A percentile compares a stretch with the other conserved stretches of the same genome.
These are phyloP conservation scores for Aphidius colemani DNA, from an alignment of 2,888 invertebrate genomes.

Conservation along the genomic window DNA sequence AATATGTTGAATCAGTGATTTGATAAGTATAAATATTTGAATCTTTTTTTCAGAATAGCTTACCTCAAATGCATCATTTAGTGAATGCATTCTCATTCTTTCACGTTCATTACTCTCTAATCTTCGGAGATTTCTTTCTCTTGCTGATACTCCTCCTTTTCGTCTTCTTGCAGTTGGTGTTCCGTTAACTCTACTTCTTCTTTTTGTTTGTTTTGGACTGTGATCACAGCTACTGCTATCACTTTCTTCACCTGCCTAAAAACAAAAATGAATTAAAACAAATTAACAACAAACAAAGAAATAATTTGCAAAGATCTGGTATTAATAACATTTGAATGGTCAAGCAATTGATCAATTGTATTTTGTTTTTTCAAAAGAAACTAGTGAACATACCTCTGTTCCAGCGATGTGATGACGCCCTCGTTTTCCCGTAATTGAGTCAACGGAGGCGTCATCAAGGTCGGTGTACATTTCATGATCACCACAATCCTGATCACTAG, in stretches of 20 bases:
- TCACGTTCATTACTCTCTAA: constrained; percentile 91
- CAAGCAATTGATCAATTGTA: too few relatives aligned
- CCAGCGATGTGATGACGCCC: constrained; percentile 56
- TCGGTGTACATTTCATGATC: constrained; percentile 60
- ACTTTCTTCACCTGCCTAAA: constrained; percentile 57
- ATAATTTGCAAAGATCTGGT: too few relatives aligned
- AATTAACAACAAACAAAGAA: not conserved
- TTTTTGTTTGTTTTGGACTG: constrained; percentile 57
- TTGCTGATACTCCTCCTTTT: constrained; percentile 77
- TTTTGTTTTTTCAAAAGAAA: too few relatives aligned
- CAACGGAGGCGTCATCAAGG: constrained; percentile 59
- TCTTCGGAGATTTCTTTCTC: constrained; percentile 83
- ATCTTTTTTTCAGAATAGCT: not conserved
- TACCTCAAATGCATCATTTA: constrained; percentile 90
- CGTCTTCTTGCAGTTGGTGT: constrained; percentile 64
- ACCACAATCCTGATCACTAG: constrained; percentile 58
- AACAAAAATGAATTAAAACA: not conserved
- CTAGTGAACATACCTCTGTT: constrained; percentile 47
- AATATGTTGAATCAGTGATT: too few relatives aligned
- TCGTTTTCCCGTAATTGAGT: constrained; percentile 59
- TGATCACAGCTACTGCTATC: constrained; percentile 58
- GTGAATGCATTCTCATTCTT: constrained; percentile 89
- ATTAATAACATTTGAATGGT: too few relatives aligned
- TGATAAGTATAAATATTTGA: too few relatives aligned
- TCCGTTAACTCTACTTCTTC: constrained; percentile 52